Base-by-base conservation (phyloP, 2,888 invertebrate species). In the Noctuana brunneofusca region DNA sequence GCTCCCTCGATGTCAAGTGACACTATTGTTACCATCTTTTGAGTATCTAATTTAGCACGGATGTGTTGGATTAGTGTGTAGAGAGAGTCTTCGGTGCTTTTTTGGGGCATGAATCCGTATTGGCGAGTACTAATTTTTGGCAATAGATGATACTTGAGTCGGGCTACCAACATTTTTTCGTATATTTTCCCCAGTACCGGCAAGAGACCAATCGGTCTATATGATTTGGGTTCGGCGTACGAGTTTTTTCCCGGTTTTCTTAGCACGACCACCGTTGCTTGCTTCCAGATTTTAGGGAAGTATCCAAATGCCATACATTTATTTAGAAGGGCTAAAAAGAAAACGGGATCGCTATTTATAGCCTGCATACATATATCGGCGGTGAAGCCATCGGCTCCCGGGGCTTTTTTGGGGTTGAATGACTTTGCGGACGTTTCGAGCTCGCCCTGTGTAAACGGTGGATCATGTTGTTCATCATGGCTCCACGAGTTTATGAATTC, bases 41-140 rank as follows among this genome's bases (percentile, higher is more conserved):
- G 64, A 5, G 24, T 8, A 12, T 32, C 12, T 2, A 68, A 2
- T 18, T 59, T 43, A 0, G 18, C 5, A 5, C 35, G 12, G 6
- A 67, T 38, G 18, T 64, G 35, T 9, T 52, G 18, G 8, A 68
- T 30, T 18, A 66, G 58, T 20, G 35, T 59, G 66, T 65, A 70
- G 46, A 69, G 67, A 50, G 69, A 41, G 64, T 67, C 68, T 16
- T 68, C 71, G 24, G 68, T 66, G 38, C 67, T 48, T 27, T 27
- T 27, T 27, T 27, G 27, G 8, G 27, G 27, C 27, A 27, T 27
- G 27, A 27, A 27, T n/a, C n/a, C n/a, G n/a, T n/a, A n/a, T n/a
- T n/a, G n/a, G n/a, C n/a, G n/a, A n/a, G n/a, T n/a, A n/a, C 27
- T 3, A 41, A 38, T 38, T 12, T 12, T 4, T 3, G 38, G 38